Conservation (phyloP, 2,797 vertebrate genomes). For the Prionace glauca region DNA sequence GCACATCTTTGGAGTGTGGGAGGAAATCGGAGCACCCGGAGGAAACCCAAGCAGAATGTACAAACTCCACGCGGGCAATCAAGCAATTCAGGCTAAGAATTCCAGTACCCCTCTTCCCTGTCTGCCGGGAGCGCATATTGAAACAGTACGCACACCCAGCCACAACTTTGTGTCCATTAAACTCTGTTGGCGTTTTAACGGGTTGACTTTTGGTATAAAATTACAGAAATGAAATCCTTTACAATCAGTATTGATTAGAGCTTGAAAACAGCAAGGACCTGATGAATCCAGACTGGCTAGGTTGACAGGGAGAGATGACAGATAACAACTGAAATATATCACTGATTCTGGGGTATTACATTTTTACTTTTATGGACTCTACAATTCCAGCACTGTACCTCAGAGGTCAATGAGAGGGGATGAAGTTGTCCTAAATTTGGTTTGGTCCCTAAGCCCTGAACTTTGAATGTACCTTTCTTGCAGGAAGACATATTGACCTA, state of each 20-base stretch:
- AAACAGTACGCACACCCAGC: not conserved
- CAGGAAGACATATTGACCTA: conserved; percentile 24
- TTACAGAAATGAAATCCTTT: conserved; percentile 19
- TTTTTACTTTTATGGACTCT: conserved; percentile 31
- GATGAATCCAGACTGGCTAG: not conserved
- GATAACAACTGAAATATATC: conserved; percentile 32
- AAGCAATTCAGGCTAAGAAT: not conserved
- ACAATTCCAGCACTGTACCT: conserved; percentile 23
- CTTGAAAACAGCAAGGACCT: conserved; percentile 1
- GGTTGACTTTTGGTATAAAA: conserved; percentile 21
- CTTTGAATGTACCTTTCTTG: conserved; percentile 36
- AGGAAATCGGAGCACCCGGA: no score
- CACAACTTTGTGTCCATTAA: not conserved
- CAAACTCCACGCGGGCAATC: no score
- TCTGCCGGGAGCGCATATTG: not conserved
- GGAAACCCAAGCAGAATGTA: no score
- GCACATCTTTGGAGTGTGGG: no score
- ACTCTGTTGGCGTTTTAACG: not conserved
- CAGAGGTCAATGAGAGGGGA: conserved; percentile 26
- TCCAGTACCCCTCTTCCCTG: not conserved
- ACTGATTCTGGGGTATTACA: not conserved
- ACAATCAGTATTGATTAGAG: not conserved
- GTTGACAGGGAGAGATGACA: conserved; percentile 21
- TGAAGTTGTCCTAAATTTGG: conserved; percentile 32
- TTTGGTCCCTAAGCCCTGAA: conserved; percentile 38